These are phyloP conservation scores for Poeciliopsis retropinna DNA, from an alignment of 2,113 vertebrate species.

Conservation along the genomic window DNA sequence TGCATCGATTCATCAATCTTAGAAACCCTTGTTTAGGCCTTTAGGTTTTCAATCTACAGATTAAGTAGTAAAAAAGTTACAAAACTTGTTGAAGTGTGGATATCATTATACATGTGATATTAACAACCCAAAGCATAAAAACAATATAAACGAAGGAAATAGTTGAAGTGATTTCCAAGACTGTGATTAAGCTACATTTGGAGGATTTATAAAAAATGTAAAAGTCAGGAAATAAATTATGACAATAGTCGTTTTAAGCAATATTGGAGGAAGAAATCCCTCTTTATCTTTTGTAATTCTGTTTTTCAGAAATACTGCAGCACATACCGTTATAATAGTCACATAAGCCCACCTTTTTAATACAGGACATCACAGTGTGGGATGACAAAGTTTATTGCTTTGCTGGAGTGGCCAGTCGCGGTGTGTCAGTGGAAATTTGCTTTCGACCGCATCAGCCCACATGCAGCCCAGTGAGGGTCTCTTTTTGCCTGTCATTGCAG, in stretches of 20 bases:
- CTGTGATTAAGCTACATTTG: background rate
- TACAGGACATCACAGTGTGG: background rate
- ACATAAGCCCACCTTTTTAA: background rate
- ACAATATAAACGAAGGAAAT: no score
- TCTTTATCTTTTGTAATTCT: background rate
- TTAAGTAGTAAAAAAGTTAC: no score
- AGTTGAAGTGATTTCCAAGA: no score
- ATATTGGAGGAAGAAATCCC: background rate
- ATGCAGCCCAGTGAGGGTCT: conserved; percentile 12
- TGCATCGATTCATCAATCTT: no score
- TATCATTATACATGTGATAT: no score
- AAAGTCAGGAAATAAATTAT: background rate
- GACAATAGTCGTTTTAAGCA: background rate
- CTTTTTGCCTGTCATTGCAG: conserved; percentile 28
- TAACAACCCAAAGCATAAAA: no score
- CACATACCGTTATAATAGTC: background rate
- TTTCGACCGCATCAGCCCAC: background rate
- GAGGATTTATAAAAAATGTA: background rate
- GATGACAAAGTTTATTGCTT: background rate
- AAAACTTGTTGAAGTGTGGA: no score
- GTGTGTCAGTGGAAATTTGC: conserved; percentile 47
- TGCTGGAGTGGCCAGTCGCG: conserved; percentile 15
- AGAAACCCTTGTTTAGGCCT: no score
- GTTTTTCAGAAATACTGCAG: background rate
- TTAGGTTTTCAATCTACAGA: no score